phyloP scores from a whole-genome alignment of 2,888 invertebrate species.

The Apamea epomidion region DNA sequence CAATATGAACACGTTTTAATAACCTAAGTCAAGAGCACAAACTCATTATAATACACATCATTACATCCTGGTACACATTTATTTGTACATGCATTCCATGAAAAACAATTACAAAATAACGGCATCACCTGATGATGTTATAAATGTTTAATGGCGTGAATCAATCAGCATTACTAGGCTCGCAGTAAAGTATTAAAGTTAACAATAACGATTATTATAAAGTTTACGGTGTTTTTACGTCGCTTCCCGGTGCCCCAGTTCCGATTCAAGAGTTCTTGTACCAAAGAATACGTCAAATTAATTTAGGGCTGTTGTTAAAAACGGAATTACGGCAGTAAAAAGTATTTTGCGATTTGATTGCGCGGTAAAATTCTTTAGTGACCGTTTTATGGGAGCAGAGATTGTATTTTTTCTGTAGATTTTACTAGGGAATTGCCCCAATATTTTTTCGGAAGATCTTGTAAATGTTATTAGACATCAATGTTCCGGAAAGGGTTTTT shows the following conservation, averaged over 20 bases:
- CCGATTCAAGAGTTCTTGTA: slow-evolving; percentile 35
- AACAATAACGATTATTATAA: slow-evolving; percentile 53
- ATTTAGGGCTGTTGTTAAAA: slow-evolving; percentile 58
- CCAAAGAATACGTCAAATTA: slow-evolving; percentile 44
- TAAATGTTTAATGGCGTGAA: slow-evolving; percentile 43
- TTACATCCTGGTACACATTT: neutral
- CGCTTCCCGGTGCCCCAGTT: slow-evolving; percentile 61
- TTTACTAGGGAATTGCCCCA: slow-evolving; percentile 8
- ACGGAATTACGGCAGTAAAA: slow-evolving; percentile 42
- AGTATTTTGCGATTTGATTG: slow-evolving; percentile 49
- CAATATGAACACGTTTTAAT: too few species aligned
- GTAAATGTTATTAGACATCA: neutral
- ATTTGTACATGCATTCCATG: slow-evolving; percentile 12
- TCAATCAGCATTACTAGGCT: slow-evolving; percentile 43
- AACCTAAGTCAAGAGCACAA: neutral
- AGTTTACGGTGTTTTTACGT: slow-evolving; percentile 60
- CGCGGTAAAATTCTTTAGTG: slow-evolving; percentile 29
- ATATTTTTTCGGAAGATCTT: neutral
- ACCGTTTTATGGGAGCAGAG: slow-evolving; percentile 27
- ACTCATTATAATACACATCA: neutral
- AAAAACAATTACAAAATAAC: slow-evolving; percentile 43
- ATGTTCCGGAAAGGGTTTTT: neutral
- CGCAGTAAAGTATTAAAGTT: slow-evolving; percentile 36
- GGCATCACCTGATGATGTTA: slow-evolving; percentile 28
- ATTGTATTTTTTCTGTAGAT: slow-evolving; percentile 24